These are phyloP conservation scores for Ptychoptera contaminata DNA, from an alignment of 2,888 invertebrate genomes.

Conservation along the genomic window DNA sequence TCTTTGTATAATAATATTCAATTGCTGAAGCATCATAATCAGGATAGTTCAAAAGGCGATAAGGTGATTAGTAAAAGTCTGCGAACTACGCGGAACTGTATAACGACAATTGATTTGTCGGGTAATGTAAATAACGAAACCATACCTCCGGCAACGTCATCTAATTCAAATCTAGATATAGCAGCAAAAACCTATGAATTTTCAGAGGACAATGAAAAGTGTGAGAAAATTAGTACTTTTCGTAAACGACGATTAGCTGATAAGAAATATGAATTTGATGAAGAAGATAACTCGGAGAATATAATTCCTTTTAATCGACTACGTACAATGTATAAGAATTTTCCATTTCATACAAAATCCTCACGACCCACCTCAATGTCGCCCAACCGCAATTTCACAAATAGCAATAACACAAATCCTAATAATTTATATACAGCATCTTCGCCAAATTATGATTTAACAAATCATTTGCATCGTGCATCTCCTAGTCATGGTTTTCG, in stretches of 20 bases:
- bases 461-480: conserved; percentile 15
- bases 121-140: not conserved
- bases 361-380: conserved; percentile 1
- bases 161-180: conserved; percentile 15
- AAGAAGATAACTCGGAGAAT: conserved; percentile 57
- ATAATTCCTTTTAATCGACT: conserved; percentile 34
- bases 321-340: conserved; percentile 13
- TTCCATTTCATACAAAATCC: conserved; percentile 6
- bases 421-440: conserved; percentile 9
- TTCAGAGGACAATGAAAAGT: conserved; percentile 68
- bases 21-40: not conserved
- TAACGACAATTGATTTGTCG: conserved; percentile 23
- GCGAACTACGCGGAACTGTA: conserved; percentile 16
- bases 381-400: conserved; percentile 1
- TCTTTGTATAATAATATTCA: not conserved
- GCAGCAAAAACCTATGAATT: conserved; percentile 73
- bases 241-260: conserved; percentile 73
- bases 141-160: not conserved
- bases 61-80: not conserved
- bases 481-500: conserved; percentile 25
- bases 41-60: not conserved
- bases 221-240: conserved; percentile 74
- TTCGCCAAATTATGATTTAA: conserved; percentile 13
- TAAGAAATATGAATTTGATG: conserved; percentile 75
- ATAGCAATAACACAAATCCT: conserved; percentile 2